Evolutionary conservation across 1,140 invertebrate genomes (phyloP), one percentile per base, ranked within the genome.

Genomic region (Drosophila jambulina): DNA sequence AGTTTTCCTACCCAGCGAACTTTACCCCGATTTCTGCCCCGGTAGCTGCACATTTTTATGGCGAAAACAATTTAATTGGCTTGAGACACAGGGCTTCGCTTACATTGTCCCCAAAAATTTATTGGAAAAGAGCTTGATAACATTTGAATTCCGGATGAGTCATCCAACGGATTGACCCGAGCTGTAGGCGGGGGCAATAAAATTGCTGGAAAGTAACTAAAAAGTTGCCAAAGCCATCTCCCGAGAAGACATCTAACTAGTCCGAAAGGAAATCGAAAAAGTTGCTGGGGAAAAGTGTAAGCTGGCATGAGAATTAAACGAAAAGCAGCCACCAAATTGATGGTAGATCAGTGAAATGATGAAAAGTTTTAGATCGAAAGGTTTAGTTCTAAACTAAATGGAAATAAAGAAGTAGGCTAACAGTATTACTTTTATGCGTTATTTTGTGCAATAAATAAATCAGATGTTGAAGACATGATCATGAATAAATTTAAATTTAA

Each of bases 61-160:
- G 85, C 65, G 65, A 81, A 80, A 75, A 85, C 78, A 81, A 84
- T 88, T 88, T 88, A 88, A 88, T 88, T 88, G 84, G 80, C 84
- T 78, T 76, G 72, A 53, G 68, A 77, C 57, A 68, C 25, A 79
- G 57, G 60, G 57, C 51, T 59, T 54, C 27, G 27, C 58, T 62
- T 63, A 78, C 75, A 78, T 53, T 78, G 75, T 78, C 48, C 57
- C 65, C 61, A 58, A 80, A 82, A 82, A 82, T 72, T 54, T 12
- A 58, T 57, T 62, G 60, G 46, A 80, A 29, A 69, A 61, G 70
- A 63, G 27, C 27, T 78, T 56, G 63, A 78, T 78, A 78, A 78
- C 74, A 78, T 78, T 78, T 69, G 74, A 77, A 78, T 78, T 78
- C 75, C 75, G 74, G 75, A 69, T 78, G 74, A 78, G 75, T 78